Evolutionary conservation across 2,797 vertebrate species (phyloP), one percentile per base, ranked within the genome.

Genomic region (Sebastes vulpes): DNA sequence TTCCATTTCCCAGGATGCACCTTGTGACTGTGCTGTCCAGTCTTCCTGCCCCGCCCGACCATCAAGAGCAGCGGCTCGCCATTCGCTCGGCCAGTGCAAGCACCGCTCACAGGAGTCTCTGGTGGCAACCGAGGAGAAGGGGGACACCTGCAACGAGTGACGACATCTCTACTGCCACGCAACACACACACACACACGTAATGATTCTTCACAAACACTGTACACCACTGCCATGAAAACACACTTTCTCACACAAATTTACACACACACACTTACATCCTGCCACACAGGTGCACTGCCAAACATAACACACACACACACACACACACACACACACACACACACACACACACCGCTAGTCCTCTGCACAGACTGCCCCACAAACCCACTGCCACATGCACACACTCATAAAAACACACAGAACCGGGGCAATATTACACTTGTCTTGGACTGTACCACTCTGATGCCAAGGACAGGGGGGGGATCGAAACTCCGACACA

Each of bases 21-120:
- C 97, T 12, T 99, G 98, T 87, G 98, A 99, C 92, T 99, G 98
- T 68, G 96, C 94, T 25, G 92, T 95, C 68, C 98, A 98, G 93
- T 96, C 97, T 14, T 93, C 97, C 85, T 99, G 98, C 92, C 95
- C 97, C 4, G 81, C 95, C 82, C 95, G 98, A 66, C 93, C 98
- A 0, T 97, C 98, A 8, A 97, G 98, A 87, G 92, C 96, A 5
- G 66, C 95, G 1, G 5, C 95, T 42, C 98, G 98, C 79, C 98
- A 97, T 83, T 95, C 96, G 10, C 96, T 96, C 14, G 94, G 96
- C 84, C 97, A 97, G 82, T 99, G 98, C 95, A 98, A 97, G 92
- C 97, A 98, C 90, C 98, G 97, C 73, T 86, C 95, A 48, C 81
- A 90, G 1, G 98, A 99, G 11, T 83, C 96, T 56, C 60, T 91